Evolutionary conservation across 2,888 invertebrate species (phyloP), one percentile per base, ranked within the genome.

Genomic region (Leucania comma): DNA sequence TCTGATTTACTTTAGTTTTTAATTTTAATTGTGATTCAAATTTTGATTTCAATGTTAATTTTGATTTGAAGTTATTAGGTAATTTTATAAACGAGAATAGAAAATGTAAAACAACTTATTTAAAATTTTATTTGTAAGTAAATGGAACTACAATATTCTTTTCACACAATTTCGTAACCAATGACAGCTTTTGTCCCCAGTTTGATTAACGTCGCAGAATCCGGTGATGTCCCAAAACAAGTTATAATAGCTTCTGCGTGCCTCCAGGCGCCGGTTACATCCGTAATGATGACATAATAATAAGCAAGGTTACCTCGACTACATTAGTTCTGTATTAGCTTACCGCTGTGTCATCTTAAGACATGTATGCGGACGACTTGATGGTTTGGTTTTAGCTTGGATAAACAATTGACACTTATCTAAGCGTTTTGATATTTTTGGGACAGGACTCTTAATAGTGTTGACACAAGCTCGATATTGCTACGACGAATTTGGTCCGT

Each of bases 221-320:
- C 54, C 9, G 10, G 46, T 14, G 35, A 35, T 53, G 53, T 51
- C 29, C 51, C 6, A 69, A 58, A 57, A 5, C 4, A 10, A 63
- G 32, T 17, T 50, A 56, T 54, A 67, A 77, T 63, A 22, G 35
- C n/a, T 56, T 35, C 54, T 72, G 76, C 70, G 76, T 75, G 79
- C 51, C 62, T 65, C 58, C n/a, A 42, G 63, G 63, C 53, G 57
- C 62, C 58, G 60, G 76, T 79, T 72, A 78, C 70, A 79, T 82
- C 57, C 60, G 68, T 75, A 70, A 68, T 65, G 70, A 75, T 84
- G 83, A 82, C 77, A 82, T 82, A 76, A 81, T 81, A 62, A 68
- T 51, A 63, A 53, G 67, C 83, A 84, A 84, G 84, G 83, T 77
- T 79, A 82, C 58, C 54, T 48, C 20, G 46, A 65, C 48, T 32